Evolutionary conservation across 2,113 vertebrate genomes (phyloP).

Genomic region (Telmatochromis sp.): DNA sequence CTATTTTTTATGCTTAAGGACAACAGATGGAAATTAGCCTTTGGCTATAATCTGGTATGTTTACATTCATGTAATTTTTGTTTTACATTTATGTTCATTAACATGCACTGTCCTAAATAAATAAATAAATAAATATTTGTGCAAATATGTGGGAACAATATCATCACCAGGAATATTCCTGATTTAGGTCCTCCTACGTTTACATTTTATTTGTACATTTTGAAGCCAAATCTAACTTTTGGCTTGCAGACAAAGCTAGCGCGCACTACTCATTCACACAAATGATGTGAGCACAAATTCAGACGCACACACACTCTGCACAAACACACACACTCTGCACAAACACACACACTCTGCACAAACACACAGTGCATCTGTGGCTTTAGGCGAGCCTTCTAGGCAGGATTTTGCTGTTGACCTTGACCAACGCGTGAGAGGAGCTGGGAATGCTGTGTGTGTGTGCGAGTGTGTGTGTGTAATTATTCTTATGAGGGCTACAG

Average conservation of each 20-base stretch:
- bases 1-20: too few species aligned
- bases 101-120: too few species aligned
- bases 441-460: not conserved
- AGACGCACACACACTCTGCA: not conserved
- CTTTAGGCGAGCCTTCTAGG: constrained; percentile 46
- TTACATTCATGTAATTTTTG: too few species aligned
- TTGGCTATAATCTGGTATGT: too few species aligned
- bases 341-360: not conserved
- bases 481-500: constrained; percentile 54
- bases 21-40: too few species aligned
- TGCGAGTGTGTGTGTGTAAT: not conserved
- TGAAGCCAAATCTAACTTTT: not conserved
- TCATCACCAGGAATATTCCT: not conserved
- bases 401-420: constrained; percentile 50
- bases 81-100: too few species aligned
- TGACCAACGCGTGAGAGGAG: constrained; percentile 14
- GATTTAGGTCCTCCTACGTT: not conserved
- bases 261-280: not conserved
- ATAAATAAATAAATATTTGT: not conserved
- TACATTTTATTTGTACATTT: not conserved
- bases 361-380: not conserved
- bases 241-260: not conserved
- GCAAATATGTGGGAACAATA: not conserved
- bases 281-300: not conserved
- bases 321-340: not conserved